A percentile compares a stretch with the other conserved stretches of the same genome.
These are phyloP conservation scores for Hemibagrus wyckioides DNA, from an alignment of 2,113 vertebrate genomes.

Conservation along the genomic window DNA sequence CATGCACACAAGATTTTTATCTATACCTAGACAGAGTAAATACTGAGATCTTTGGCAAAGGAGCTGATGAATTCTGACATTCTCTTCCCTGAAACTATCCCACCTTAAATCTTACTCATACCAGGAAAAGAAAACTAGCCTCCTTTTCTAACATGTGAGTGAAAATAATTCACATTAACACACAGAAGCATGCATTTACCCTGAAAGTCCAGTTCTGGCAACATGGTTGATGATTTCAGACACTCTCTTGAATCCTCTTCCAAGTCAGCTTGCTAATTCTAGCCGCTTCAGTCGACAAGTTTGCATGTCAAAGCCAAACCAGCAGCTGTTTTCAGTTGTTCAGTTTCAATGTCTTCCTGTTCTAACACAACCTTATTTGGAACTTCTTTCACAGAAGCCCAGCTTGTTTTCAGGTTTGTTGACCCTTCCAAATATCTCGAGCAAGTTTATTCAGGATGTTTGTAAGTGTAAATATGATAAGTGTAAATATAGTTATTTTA, in stretches of 20 bases:
- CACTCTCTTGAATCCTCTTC: neutral
- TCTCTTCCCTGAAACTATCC: neutral
- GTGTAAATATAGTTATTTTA: too few relatives aligned
- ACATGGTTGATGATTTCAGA: neutral
- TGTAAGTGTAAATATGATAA: neutral
- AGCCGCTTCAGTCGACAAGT: constrained; percentile 9
- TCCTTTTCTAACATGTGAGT: neutral
- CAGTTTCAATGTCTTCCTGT: neutral
- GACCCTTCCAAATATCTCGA: neutral
- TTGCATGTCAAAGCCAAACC: neutral
- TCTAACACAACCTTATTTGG: neutral
- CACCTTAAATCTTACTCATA: neutral
- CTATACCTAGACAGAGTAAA: neutral
- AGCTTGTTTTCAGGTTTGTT: neutral
- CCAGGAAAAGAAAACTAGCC: neutral
- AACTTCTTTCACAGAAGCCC: neutral
- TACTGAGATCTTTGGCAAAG: neutral
- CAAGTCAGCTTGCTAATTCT: constrained; percentile 1
- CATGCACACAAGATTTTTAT: neutral
- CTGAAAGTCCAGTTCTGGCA: neutral
- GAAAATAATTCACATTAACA: neutral
- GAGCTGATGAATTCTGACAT: neutral
- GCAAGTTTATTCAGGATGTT: constrained; percentile 6
- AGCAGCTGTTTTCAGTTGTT: neutral
- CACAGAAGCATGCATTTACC: neutral